Evolutionary conservation across 2,113 vertebrate species (phyloP).

Genomic region (Rhinoderma darwinii): DNA sequence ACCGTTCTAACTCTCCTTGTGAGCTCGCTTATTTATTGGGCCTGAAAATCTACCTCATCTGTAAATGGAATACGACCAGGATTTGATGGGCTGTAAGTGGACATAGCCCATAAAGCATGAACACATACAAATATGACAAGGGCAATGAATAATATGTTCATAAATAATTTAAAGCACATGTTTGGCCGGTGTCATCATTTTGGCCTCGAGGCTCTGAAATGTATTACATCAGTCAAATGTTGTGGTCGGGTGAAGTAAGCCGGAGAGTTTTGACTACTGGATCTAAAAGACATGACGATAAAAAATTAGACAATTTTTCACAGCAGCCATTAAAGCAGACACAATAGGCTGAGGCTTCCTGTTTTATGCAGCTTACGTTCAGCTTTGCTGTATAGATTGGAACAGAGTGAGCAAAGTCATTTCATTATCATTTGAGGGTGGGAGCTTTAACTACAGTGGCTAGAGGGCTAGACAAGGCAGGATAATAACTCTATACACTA

Average conservation of each 20-base stretch:
- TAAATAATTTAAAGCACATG: not conserved
- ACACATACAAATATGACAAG: not conserved
- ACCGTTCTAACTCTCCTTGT: not conserved
- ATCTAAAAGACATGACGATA: not conserved
- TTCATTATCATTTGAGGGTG: too few relatives aligned
- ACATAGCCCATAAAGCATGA: not conserved
- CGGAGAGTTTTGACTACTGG: not conserved
- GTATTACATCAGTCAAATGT: not conserved
- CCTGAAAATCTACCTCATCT: not conserved
- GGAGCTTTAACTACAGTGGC: too few relatives aligned
- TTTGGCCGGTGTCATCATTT: not conserved
- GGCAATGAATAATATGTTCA: not conserved
- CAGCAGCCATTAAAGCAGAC: not conserved
- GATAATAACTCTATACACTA: too few relatives aligned
- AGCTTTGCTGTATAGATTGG: too few relatives aligned
- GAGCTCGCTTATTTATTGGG: conserved; percentile 13
- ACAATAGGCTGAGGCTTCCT: not conserved
- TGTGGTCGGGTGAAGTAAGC: not conserved
- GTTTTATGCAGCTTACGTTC: too few relatives aligned
- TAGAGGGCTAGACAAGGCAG: too few relatives aligned
- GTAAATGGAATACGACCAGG: not conserved
- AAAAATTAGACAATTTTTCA: not conserved
- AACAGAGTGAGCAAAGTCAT: too few relatives aligned
- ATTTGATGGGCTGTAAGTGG: not conserved
- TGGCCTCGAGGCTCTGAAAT: not conserved